Evolutionary conservation across 2,113 vertebrate genomes (phyloP).

Genomic region (Antechinus flavipes): DNA sequence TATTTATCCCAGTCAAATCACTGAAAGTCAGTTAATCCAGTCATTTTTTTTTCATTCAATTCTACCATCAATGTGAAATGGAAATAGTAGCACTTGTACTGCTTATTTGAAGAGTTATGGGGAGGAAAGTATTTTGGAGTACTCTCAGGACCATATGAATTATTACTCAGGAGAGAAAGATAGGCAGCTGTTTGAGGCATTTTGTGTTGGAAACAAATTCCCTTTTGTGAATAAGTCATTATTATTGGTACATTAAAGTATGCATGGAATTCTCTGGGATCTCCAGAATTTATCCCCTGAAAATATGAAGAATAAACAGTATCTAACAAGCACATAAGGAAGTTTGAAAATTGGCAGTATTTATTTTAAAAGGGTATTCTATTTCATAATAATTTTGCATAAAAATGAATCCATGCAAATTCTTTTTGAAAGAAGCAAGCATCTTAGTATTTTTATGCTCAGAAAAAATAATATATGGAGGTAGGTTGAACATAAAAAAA

Average conservation of each 20-base stretch:
- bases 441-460: background rate
- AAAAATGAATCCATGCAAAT: conserved; percentile 14
- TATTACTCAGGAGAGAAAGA: background rate
- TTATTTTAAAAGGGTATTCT: background rate
- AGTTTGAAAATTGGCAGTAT: background rate
- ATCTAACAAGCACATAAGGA: background rate
- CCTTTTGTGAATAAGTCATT: background rate
- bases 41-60: background rate
- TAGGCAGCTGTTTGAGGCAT: background rate
- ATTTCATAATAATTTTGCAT: background rate
- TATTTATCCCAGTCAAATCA: background rate
- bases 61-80: background rate
- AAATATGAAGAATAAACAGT: background rate
- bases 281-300: background rate
- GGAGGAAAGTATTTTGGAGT: background rate
- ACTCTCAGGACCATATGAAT: background rate
- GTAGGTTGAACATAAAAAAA: conserved; percentile 14
- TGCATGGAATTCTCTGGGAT: background rate
- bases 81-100: background rate
- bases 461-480: background rate
- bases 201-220: background rate
- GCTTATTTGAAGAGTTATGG: background rate
- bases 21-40: background rate
- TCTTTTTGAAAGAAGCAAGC: conserved; percentile 29
- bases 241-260: background rate